Evolutionary conservation across 1,140 invertebrate species (phyloP).

Genomic region (Aphidius gifuensis): DNA sequence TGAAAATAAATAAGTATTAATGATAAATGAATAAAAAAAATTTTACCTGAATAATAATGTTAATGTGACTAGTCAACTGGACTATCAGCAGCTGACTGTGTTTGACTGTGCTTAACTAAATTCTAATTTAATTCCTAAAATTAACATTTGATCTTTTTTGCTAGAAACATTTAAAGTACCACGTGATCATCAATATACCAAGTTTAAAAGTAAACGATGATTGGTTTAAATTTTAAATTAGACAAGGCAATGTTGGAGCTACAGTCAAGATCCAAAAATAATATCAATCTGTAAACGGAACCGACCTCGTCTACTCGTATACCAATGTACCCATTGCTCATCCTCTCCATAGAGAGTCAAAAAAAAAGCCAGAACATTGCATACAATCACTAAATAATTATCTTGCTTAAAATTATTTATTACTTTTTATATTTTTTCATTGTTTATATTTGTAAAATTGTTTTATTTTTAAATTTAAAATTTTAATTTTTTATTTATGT

Average conservation of each 20-base stretch:
- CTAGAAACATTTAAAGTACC: slow-evolving; percentile 11
- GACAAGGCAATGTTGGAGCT: slow-evolving; percentile 29
- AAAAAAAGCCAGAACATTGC: slow-evolving; percentile 10
- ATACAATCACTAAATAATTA: too few relatives aligned
- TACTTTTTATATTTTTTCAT: too few relatives aligned
- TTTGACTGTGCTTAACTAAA: slow-evolving; percentile 32
- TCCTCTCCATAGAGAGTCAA: slow-evolving; percentile 13
- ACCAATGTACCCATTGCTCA: background rate
- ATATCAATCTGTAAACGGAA: slow-evolving; percentile 52
- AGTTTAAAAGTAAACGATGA: slow-evolving; percentile 16
- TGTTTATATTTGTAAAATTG: too few relatives aligned
- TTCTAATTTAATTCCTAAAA: too few relatives aligned
- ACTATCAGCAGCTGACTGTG: slow-evolving; percentile 58
- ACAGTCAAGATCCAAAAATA: slow-evolving; percentile 48
- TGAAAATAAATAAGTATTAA: too few relatives aligned
- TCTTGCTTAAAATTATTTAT: too few relatives aligned
- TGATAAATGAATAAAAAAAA: slow-evolving; percentile 7
- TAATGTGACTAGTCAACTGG: slow-evolving; percentile 57
- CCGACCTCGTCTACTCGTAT: slow-evolving; percentile 29
- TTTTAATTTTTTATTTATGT: too few relatives aligned
- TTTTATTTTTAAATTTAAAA: too few relatives aligned
- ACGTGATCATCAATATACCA: slow-evolving; percentile 26
- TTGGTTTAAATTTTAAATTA: slow-evolving; percentile 50
- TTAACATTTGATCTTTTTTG: slow-evolving; percentile 17
- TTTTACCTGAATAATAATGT: slow-evolving; percentile 41